Evolutionary conservation across 1,140 invertebrate genomes (phyloP), one percentile per base, ranked within the genome.

Genomic region (Pomphorhynchus laevis): DNA sequence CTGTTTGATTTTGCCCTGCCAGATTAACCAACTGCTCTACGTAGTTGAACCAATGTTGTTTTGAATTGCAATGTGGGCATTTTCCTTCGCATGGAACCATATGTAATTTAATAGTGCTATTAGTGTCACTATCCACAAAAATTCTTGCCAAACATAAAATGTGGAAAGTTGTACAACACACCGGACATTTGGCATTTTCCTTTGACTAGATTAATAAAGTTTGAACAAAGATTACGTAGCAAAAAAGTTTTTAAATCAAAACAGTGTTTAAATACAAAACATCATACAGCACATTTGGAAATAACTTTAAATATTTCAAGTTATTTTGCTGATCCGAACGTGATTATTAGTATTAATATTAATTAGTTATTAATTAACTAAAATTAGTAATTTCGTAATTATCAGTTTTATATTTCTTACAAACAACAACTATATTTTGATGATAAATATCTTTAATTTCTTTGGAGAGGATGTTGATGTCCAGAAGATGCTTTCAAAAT

Each of bases 81-180:
- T 33, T 18, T n/a, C 41, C 41, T 17, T 34, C 37, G 4, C 38
- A 20, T 6, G 41, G 41, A 14, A 43, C 16, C 9, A 43, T 31
- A 29, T 29, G 14, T 12, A 12, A 6, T 29, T 29, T 9, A 21
- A 38, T 22, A 18, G 12, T n/a, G n/a, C n/a, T n/a, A n/a, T n/a
- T 23, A 8, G 20, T 22, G 12, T 5, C 32, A 11, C 12, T 17
- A 18, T 39, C 16, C 3, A 43, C 24, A 39, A 43, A 43, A 20
- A 22, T 4, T 24, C 39, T 23, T 8, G 21, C 23, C n/a, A 43
- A 39, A 29, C 41, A 43, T 21, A 39, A 18, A 8, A 34, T 11
- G 29, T 43, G 41, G 24, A 20, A 39, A 20, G 32, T 22, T 21
- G 8, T 27, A 21, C 20, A 18, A 34, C 41, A 43, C 24, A 38